A percentile compares a stretch with the other conserved stretches of the same genome.
Evolutionary conservation across 2,797 vertebrate species (phyloP).

Genomic region (Chelon labrosus): DNA sequence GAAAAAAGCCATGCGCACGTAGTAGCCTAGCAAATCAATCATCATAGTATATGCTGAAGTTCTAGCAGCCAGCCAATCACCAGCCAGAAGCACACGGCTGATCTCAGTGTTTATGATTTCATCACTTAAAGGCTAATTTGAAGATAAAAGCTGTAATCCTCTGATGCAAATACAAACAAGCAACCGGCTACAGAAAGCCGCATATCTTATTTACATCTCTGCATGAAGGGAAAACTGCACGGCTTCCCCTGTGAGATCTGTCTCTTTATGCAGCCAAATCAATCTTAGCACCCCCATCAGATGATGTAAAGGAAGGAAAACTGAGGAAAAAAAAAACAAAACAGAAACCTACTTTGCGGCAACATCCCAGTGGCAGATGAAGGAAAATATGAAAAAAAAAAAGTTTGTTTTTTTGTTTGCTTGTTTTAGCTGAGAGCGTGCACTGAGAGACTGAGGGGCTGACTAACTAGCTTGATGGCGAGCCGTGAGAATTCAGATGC

Average conservation of each 20-base stretch:
- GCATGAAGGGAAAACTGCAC: constrained; percentile 5
- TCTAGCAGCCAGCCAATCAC: constrained; percentile 17
- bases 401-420: not conserved
- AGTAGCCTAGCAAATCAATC: constrained; percentile 7
- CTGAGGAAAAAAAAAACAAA: not conserved
- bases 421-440: constrained; percentile 41
- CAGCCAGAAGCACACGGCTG: constrained; percentile 1
- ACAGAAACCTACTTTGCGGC: constrained; percentile 48
- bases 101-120: constrained; percentile 14
- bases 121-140: constrained; percentile 5
- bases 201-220: constrained; percentile 37
- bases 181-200: constrained; percentile 12
- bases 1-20: not conserved
- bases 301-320: constrained; percentile 16
- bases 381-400: constrained; percentile 36
- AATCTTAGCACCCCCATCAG: constrained; percentile 34
- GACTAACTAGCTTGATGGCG: constrained; percentile 53
- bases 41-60: not conserved
- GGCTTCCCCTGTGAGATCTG: constrained; percentile 3
- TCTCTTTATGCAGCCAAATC: constrained; percentile 44
- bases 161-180: constrained; percentile 35
- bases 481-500: constrained; percentile 48
- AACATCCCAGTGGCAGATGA: constrained; percentile 37
- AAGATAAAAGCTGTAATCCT: constrained; percentile 23
- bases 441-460: constrained; percentile 34